These are phyloP conservation scores for Drosophila funebris DNA, from an alignment of 1,140 invertebrate species.

Conservation along the genomic window DNA sequence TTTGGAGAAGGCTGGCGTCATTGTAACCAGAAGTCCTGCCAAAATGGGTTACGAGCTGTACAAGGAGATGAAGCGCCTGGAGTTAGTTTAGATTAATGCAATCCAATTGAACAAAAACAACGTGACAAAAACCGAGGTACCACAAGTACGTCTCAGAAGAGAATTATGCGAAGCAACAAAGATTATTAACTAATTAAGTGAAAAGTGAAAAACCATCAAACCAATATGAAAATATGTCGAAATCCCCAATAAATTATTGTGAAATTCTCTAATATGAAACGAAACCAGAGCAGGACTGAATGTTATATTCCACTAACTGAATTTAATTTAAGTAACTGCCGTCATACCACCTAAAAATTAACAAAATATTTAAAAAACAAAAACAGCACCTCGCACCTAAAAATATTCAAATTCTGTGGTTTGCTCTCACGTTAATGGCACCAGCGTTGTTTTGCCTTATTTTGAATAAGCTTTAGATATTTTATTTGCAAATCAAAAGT, in stretches of 20 bases:
- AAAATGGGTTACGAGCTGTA: conserved; percentile 96
- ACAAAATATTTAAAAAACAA: conserved; percentile 12
- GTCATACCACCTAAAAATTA: conserved; percentile 55
- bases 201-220: conserved; percentile 34
- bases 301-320: conserved; percentile 60
- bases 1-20: conserved; percentile 95
- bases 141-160: conserved; percentile 54
- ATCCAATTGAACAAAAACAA: conserved; percentile 49
- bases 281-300: conserved; percentile 17
- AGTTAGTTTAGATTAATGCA: conserved; percentile 73
- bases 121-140: conserved; percentile 42
- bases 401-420: conserved; percentile 37
- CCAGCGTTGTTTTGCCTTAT: conserved; percentile 40
- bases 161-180: conserved; percentile 35
- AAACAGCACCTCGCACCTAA: conserved; percentile 53
- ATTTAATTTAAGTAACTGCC: conserved; percentile 63
- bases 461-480: conserved; percentile 32
- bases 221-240: conserved; percentile 49
- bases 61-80: conserved; percentile 92
- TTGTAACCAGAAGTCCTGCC: conserved; percentile 97
- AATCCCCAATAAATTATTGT: conserved; percentile 79
- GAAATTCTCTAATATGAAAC: conserved; percentile 51
- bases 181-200: conserved; percentile 59
- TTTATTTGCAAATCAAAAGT: conserved; percentile 25
- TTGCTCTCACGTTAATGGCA: conserved; percentile 46